Percentiles rank a stretch among this genome's conserved stretches.
phyloP scores from a whole-genome alignment of 1,140 invertebrate genomes.

The Euglossa dilemma region DNA sequence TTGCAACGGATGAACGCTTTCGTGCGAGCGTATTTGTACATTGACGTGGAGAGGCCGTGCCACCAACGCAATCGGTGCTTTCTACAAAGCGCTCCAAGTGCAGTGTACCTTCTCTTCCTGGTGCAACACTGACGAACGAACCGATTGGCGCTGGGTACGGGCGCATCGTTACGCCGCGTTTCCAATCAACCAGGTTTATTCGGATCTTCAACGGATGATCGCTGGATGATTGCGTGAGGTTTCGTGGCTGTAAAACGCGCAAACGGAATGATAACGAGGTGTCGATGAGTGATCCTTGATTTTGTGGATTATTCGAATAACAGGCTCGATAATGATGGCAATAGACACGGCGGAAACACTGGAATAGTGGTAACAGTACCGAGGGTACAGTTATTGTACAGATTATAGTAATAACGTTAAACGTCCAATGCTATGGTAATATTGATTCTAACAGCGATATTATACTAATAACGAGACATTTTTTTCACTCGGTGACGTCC shows the following conservation, averaged over 20 bases:
- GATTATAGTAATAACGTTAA: conserved; percentile 35
- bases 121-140: background rate
- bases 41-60: background rate
- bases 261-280: conserved; percentile 6
- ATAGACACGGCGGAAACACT: background rate
- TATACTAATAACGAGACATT: background rate
- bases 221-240: background rate
- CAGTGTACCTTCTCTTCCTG: conserved; percentile 36
- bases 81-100: conserved; percentile 19
- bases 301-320: conserved; percentile 18
- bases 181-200: background rate
- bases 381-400: conserved; percentile 24
- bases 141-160: background rate
- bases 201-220: too few species aligned
- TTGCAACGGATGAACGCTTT: background rate
- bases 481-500: background rate
- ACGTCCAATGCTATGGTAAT: background rate
- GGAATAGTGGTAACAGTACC: conserved; percentile 30
- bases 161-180: background rate
- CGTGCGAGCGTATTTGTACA: background rate
- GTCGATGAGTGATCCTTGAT: background rate
- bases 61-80: conserved; percentile 27
- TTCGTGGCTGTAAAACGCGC: background rate
- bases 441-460: conserved; percentile 8
- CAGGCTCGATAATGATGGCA: background rate